phyloP scores from a whole-genome alignment of 2,888 invertebrate species.

The Aleiodes testaceus region DNA sequence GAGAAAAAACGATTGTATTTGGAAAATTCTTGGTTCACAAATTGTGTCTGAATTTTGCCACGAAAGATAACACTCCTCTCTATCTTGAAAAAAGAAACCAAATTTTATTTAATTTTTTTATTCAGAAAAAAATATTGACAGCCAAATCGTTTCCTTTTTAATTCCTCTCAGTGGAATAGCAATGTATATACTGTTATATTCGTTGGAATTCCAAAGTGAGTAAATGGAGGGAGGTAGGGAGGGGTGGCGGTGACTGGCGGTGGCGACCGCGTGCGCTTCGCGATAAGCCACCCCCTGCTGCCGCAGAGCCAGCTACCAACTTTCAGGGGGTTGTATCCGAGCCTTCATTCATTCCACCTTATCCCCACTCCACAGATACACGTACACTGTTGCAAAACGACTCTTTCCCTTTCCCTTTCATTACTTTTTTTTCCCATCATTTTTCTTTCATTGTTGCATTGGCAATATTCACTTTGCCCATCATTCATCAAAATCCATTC shows the following conservation, averaged over 20 bases:
- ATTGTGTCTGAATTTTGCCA: too few species aligned
- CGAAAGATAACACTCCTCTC: background rate
- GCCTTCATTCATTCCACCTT: conserved; percentile 39
- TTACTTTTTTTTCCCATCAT: background rate
- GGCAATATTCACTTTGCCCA: too few species aligned
- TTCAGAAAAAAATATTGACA: conserved; percentile 2
- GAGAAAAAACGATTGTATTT: too few species aligned
- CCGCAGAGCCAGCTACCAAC: conserved; percentile 37
- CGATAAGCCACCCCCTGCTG: conserved; percentile 65
- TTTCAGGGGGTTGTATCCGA: conserved; percentile 48
- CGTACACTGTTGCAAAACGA: too few species aligned
- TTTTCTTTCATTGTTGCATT: conserved; percentile 4
- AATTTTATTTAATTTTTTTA: conserved; percentile 8
- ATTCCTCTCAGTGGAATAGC: background rate
- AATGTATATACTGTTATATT: conserved; percentile 18
- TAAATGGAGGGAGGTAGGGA: background rate
- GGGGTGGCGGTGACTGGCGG: conserved; percentile 65
- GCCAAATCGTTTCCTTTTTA: background rate
- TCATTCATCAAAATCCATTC: too few species aligned
- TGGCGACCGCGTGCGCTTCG: conserved; percentile 70
- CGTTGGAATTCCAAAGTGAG: conserved; percentile 9
- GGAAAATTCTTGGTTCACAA: too few species aligned
- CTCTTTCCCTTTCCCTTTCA: background rate
- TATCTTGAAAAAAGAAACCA: background rate
- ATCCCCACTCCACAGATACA: background rate